Base-by-base conservation (phyloP, 2,797 vertebrate species). In the Rhabdophis nuchalis region DNA sequence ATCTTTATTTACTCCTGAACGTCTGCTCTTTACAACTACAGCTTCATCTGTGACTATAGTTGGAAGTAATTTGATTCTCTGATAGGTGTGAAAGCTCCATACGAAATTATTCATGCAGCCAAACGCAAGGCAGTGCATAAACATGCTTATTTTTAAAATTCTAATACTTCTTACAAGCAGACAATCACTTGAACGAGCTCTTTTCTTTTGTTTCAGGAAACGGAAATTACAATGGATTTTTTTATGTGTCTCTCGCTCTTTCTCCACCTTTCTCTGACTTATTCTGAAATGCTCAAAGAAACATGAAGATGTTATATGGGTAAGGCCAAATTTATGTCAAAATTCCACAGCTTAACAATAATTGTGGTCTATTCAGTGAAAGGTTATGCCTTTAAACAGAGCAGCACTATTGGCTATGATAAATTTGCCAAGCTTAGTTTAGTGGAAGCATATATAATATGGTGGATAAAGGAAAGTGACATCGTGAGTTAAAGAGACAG, bases 401-500 rank as follows among this genome's bases (percentile, higher is more conserved):
- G 56, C 93, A 93, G 58, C 0, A 2, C 64, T 52, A 89, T 91
- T 92, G 92, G 93, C 91, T 85, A 90, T 93, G 50, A 90, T 93
- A 92, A 82, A 88, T 61, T 90, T 93, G 46, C 90, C 87, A 94
- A 93, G 85, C 0, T 2, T 93, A 94, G 93, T 72, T 88, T n/a
- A 0, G 0, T 54, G 85, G 92, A 93, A 92, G 92, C 92, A 50
- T 8, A 2, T 92, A 88, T 95, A 12, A 2, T 64, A 32, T 50
- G 90, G 92, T 87, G 86, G 77, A 90, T 95, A 89, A 93, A 93
- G 94, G 91, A 96, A 27, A 13, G 56, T 93, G 93, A 95, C 89
- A 68, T 90, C 61, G 82, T 95, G 95, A 96, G 90, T 87, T 94
- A 94, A 91, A 90, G 91, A 94, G 91, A 93, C 92, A 94, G 91